Base-by-base conservation (phyloP, 2,797 vertebrate species). In the Poliocrania exsul region DNA sequence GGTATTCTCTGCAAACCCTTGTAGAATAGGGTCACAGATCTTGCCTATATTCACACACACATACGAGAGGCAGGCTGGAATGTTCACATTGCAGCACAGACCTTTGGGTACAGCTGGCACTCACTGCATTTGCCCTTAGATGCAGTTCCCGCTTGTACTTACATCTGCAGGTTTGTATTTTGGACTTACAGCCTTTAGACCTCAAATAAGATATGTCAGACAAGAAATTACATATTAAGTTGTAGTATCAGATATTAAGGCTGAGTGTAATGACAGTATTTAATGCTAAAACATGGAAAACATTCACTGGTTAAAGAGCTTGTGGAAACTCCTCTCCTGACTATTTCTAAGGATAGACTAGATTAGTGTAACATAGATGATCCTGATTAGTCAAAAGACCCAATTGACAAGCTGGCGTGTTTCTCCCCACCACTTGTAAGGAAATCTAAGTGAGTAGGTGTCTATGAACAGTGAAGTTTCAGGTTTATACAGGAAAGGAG, bases 51-150 rank as follows among this genome's bases (percentile, higher is more conserved):
- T 25, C 13, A 9, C 49, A 44, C 10, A 54, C 17, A 38, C 15
- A n/a, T 20, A 23, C 24, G 9, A 12, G 49, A 70, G 66, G 16
- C 16, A 57, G 38, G 18, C 16, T 88, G 54, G 35, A 37, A 72
- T 33, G 3, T 46, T 71, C 12, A 20, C 16, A 13, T 10, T 29
- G 28, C n/a, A 60, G 9, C 35, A 33, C 26, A 60, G n/a, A 89
- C 29, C 33, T 51, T 24, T 64, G 56, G 16, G 9, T n/a, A 19
- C 24, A 40, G 26, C 21, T 77, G 42, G 16, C 37, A n/a, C 13
- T 24, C 38, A 46, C 33, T 26, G 3, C 19, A 15, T 15, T 64
- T 57, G 20, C 1, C 54, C 31, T 25, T 44, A 0, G 0, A 9
- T 15, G 23, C 18, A 38, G 24, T 60, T 81, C 49, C 21, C 20